Conservation (phyloP, 1,140 invertebrate genomes). For the Anoplolepis gracilipes region DNA sequence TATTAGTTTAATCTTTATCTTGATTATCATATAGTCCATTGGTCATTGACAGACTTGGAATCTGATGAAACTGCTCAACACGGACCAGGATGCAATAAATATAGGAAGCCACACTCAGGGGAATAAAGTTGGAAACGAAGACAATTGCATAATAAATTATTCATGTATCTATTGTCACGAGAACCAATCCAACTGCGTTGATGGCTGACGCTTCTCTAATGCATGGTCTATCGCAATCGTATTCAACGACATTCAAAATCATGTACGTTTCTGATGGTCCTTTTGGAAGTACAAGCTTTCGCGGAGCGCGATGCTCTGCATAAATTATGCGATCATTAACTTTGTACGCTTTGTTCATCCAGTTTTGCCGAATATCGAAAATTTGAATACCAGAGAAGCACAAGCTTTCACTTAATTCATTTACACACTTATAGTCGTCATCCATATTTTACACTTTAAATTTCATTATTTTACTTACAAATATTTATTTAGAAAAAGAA, state of each 20-base stretch:
- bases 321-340: slow-evolving; percentile 60
- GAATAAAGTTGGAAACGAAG: slow-evolving; percentile 37
- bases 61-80: slow-evolving; percentile 3
- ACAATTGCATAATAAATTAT: slow-evolving; percentile 65
- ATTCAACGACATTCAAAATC: slow-evolving; percentile 56
- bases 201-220: slow-evolving; percentile 40
- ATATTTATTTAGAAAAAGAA: not conserved
- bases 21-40: not conserved
- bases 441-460: slow-evolving; percentile 30
- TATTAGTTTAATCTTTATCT: not conserved
- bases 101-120: not conserved
- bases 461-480: slow-evolving; percentile 5
- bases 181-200: slow-evolving; percentile 41
- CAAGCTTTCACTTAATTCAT: slow-evolving; percentile 29
- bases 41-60: not conserved
- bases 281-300: slow-evolving; percentile 48
- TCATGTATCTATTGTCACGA: slow-evolving; percentile 46
- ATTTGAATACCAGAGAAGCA: slow-evolving; percentile 17
- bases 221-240: slow-evolving; percentile 30
- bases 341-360: slow-evolving; percentile 43
- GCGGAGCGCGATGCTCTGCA: slow-evolving; percentile 30
- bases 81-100: slow-evolving; percentile 42
- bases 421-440: slow-evolving; percentile 31
- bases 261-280: slow-evolving; percentile 31
- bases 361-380: slow-evolving; percentile 25